phyloP scores from a whole-genome alignment of 2,113 vertebrate genomes.

The Laticauda laticaudata region DNA sequence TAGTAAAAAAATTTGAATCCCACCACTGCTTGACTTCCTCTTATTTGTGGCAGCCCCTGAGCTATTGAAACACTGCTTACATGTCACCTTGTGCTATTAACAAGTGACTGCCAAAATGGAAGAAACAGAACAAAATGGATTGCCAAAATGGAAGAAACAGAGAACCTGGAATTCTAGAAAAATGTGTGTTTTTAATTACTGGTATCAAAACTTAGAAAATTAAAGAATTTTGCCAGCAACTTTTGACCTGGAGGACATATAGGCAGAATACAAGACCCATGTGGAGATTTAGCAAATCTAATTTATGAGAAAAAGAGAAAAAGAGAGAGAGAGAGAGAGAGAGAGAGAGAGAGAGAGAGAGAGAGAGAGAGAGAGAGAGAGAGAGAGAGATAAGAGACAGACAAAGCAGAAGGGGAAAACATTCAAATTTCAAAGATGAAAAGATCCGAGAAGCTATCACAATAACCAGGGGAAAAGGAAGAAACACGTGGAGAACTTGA shows the following conservation, averaged over 20 bases:
- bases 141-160: neutral
- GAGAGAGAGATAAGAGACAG: neutral
- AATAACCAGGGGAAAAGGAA: neutral
- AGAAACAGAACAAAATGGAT: neutral
- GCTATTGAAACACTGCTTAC: no score
- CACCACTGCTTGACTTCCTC: no score
- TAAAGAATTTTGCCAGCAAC: neutral
- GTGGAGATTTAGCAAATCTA: neutral
- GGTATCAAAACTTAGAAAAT: neutral
- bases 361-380: neutral
- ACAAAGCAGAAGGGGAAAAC: neutral
- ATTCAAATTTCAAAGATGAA: neutral
- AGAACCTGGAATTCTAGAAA: neutral
- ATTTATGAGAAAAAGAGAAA: neutral
- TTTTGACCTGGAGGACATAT: neutral
- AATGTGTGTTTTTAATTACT: neutral
- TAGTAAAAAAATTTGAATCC: no score
- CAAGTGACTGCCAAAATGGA: neutral
- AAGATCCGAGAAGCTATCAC: neutral
- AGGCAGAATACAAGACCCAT: neutral
- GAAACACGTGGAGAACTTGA: neutral
- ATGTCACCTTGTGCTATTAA: neutral
- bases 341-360: no score
- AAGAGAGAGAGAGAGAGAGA: no score
- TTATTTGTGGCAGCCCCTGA: no score